Percentiles rank a stretch among this genome's conserved stretches.
Evolutionary conservation across 2,888 invertebrate genomes (phyloP).

Genomic region (Eilema griseolum): DNA sequence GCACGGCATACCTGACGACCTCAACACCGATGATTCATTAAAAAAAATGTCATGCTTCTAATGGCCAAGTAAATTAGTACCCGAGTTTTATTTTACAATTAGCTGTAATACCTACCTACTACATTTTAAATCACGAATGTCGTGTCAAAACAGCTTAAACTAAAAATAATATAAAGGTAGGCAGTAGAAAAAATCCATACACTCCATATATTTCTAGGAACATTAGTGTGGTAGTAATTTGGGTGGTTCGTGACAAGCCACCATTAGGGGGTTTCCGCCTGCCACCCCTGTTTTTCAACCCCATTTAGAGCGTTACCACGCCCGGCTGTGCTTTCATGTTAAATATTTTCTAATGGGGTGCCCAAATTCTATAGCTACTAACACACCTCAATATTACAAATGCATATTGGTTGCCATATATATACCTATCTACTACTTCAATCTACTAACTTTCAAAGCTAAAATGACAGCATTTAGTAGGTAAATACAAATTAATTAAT

Average conservation of each 20-base stretch:
- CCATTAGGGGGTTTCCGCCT: slow-evolving; percentile 78
- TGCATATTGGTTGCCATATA: neutral
- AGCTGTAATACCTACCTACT: neutral
- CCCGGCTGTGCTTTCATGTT: slow-evolving; percentile 57
- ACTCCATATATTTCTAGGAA: slow-evolving; percentile 57
- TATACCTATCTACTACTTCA: neutral
- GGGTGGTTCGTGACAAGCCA: slow-evolving; percentile 77
- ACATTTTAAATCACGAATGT: slow-evolving; percentile 55
- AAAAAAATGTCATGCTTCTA: neutral
- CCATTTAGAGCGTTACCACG: slow-evolving; percentile 67
- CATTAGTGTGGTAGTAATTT: slow-evolving; percentile 64
- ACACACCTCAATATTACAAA: neutral
- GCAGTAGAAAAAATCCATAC: slow-evolving; percentile 47
- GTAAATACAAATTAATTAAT: too few species aligned
- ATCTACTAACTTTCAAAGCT: neutral
- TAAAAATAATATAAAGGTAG: slow-evolving; percentile 39
- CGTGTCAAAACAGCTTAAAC: slow-evolving; percentile 52
- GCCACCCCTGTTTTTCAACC: slow-evolving; percentile 56
- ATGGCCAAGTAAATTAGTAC: neutral
- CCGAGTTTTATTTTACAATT: neutral
- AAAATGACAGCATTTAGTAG: too few species aligned
- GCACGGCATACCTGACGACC: too few species aligned
- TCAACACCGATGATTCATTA: neutral
- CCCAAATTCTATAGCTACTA: slow-evolving; percentile 25
- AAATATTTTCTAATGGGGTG: slow-evolving; percentile 54